Percentiles rank a stretch among this genome's conserved stretches.
Evolutionary conservation across 1,140 invertebrate species (phyloP).

Genomic region (Brachionus rubens): DNA sequence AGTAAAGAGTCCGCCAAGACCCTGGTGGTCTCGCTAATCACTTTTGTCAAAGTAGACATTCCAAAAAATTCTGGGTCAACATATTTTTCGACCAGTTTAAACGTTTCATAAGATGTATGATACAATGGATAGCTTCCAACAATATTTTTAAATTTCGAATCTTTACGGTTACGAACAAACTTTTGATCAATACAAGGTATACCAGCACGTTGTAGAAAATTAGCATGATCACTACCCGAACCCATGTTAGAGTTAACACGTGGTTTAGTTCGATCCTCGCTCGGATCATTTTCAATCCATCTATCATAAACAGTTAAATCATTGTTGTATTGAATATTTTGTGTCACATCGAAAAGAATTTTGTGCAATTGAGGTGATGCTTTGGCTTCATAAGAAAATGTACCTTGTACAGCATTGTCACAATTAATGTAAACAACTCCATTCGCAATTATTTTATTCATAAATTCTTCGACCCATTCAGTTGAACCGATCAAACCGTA

Average conservation of each 20-base stretch:
- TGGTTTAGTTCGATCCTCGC: not conserved
- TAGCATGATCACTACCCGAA: constrained; percentile 25
- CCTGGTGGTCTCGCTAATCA: not conserved
- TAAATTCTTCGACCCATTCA: constrained; percentile 60
- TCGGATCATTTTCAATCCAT: constrained; percentile 32
- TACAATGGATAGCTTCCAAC: constrained; percentile 58
- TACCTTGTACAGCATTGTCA: constrained; percentile 52
- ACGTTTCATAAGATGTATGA: constrained; percentile 61
- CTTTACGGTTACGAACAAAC: constrained; percentile 50
- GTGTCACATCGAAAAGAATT: not conserved
- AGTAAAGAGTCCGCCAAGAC: not conserved
- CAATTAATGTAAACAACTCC: constrained; percentile 57
- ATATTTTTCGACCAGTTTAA: constrained; percentile 55
- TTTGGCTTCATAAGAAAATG: not conserved
- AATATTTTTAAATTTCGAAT: constrained; percentile 52
- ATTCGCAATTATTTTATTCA: constrained; percentile 42
- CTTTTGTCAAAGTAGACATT: not conserved
- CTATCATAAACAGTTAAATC: not conserved
- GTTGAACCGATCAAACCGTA: constrained; percentile 62
- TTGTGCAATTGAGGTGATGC: not conserved
- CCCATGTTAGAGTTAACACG: constrained; percentile 6
- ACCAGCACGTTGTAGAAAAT: constrained; percentile 22
- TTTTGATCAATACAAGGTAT: constrained; percentile 40
- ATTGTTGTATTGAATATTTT: constrained; percentile 10
- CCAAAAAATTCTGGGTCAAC: constrained; percentile 54